These are phyloP conservation scores for Pimpla rufipes DNA, from an alignment of 2,888 invertebrate species.

Conservation along the genomic window DNA sequence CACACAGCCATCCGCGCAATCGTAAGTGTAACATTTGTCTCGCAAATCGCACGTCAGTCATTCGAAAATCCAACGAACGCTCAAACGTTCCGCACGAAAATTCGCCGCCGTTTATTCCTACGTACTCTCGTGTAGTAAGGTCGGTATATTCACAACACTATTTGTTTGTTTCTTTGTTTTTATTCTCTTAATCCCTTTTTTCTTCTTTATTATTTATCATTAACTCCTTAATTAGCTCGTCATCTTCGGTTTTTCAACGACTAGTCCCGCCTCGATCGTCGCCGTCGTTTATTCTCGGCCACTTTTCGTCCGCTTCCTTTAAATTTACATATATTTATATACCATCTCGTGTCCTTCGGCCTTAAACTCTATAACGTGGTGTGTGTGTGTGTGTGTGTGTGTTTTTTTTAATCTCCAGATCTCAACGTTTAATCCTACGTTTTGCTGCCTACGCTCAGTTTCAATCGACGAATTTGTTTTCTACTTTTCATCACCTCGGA, in stretches of 20 bases:
- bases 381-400: too few relatives aligned
- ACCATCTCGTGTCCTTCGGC: slow-evolving; percentile 7
- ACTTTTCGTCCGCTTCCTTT: slow-evolving; percentile 19
- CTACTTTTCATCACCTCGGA: not conserved
- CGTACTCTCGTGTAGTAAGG: slow-evolving; percentile 35
- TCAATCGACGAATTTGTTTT: not conserved
- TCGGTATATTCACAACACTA: slow-evolving; percentile 52
- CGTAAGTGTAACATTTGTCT: not conserved
- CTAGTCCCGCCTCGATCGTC: not conserved
- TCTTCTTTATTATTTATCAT: slow-evolving; percentile 16
- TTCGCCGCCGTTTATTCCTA: slow-evolving; percentile 22
- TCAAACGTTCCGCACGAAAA: slow-evolving; percentile 12
- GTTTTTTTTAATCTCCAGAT: slow-evolving; percentile 24
- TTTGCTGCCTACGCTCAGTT: not conserved
- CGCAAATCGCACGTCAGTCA: slow-evolving; percentile 9
- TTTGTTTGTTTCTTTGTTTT: slow-evolving; percentile 33
- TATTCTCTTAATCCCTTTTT: not conserved
- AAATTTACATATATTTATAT: slow-evolving; percentile 20
- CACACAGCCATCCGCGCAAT: not conserved
- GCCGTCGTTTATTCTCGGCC: not conserved
- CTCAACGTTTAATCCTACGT: not conserved
- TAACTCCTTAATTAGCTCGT: slow-evolving; percentile 15
- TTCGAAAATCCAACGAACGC: not conserved
- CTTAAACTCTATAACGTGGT: slow-evolving; percentile 17
- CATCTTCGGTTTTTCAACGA: not conserved